Evolutionary conservation across 2,888 invertebrate genomes (phyloP).

Genomic region (Lasius fuliginosus): DNA sequence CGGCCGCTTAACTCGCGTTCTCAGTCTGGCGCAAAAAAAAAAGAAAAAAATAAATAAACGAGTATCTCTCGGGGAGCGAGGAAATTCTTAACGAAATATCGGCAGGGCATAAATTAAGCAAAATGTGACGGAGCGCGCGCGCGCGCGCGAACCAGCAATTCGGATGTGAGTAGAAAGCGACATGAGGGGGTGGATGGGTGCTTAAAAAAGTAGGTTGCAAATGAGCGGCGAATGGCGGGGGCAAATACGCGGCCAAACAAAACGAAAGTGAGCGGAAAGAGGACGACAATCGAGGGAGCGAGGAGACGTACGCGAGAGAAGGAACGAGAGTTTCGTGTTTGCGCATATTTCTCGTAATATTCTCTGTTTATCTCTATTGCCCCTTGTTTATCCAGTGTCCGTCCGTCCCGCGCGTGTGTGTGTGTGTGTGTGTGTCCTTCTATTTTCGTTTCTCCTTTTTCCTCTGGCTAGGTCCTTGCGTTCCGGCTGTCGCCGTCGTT

Average conservation of each 20-base stretch:
- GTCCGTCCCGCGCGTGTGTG: conserved; percentile 63
- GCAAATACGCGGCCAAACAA: conserved; percentile 66
- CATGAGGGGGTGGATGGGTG: conserved; percentile 49
- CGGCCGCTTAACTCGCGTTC: conserved; percentile 53
- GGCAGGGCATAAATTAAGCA: conserved; percentile 73
- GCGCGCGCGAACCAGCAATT: conserved; percentile 55
- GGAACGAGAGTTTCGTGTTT: conserved; percentile 80
- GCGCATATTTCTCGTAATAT: conserved; percentile 84
- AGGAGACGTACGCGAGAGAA: conserved; percentile 61
- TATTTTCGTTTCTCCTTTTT: conserved; percentile 74
- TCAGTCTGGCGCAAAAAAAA: conserved; percentile 3
- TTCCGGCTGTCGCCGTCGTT: conserved; percentile 57
- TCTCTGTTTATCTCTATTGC: conserved; percentile 85
- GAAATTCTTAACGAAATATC: conserved; percentile 77
- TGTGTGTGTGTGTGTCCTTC: conserved; percentile 58
- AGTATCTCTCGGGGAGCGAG: conserved; percentile 31
- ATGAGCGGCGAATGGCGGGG: conserved; percentile 72
- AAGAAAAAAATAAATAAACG: conserved; percentile 37
- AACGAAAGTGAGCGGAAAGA: conserved; percentile 69
- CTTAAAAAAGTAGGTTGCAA: conserved; percentile 71
- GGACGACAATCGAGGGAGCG: conserved; percentile 26
- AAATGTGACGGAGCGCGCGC: conserved; percentile 12
- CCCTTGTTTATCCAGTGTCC: conserved; percentile 84
- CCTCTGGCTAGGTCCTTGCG: conserved; percentile 69
- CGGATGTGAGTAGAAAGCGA: conserved; percentile 31